Conservation (phyloP, 2,113 vertebrate species). For the Caretta caretta region DNA sequence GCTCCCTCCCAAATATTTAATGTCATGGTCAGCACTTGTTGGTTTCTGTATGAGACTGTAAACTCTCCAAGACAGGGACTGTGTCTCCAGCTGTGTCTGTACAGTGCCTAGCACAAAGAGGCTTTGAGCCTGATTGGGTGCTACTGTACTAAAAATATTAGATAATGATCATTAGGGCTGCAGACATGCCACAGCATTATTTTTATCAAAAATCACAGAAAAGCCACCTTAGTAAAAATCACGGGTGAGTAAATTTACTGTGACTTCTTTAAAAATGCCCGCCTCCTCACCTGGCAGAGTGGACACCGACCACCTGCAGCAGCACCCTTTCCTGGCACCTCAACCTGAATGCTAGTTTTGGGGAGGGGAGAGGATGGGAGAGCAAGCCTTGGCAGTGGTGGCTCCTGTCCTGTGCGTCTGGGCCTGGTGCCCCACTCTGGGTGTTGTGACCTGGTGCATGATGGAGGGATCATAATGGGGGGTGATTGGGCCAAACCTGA, state of each 20-base stretch:
- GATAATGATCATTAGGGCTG: neutral
- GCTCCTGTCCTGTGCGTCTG: neutral
- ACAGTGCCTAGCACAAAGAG: neutral
- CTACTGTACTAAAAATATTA: neutral
- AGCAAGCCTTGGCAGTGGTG: neutral
- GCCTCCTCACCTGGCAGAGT: neutral
- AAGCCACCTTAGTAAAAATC: neutral
- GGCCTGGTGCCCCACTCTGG: neutral
- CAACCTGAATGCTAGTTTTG: neutral
- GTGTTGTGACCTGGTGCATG: neutral
- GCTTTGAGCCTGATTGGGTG: slow-evolving; percentile 6
- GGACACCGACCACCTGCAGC: neutral
- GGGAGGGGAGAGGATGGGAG: neutral
- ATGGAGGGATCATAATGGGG: neutral
- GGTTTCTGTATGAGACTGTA: neutral
- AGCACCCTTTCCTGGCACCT: neutral
- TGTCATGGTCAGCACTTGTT: neutral
- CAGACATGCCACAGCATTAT: neutral
- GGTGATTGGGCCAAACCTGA: neutral
- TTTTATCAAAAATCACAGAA: neutral
- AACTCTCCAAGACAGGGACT: slow-evolving; percentile 53
- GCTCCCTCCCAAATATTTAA: neutral
- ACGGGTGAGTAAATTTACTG: neutral
- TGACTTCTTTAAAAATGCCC: neutral
- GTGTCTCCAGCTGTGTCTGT: neutral